Evolutionary conservation across 2,888 invertebrate genomes (phyloP).

Genomic region (Rotaria macrura): DNA sequence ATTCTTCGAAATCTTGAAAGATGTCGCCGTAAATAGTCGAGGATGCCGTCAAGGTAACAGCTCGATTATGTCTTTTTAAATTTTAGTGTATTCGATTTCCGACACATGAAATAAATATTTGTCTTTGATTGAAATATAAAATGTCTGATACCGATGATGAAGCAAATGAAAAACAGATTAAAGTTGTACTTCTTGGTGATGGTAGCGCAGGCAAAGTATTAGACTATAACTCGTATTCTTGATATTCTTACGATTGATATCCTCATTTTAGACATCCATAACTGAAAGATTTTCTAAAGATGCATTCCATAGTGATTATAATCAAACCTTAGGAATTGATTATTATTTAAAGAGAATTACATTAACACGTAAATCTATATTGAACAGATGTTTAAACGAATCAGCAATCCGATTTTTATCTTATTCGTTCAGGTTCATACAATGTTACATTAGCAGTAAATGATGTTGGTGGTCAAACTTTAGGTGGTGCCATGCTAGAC

Average conservation of each 20-base stretch:
- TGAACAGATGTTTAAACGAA: not conserved
- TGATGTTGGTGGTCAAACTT: conserved; percentile 70
- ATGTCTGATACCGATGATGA: conserved; percentile 65
- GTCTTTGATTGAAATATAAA: too few relatives aligned
- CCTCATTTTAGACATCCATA: conserved; percentile 57
- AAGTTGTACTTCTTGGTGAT: conserved; percentile 70
- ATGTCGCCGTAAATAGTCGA: not conserved
- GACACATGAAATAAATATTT: too few relatives aligned
- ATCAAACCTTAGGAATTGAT: conserved; percentile 63
- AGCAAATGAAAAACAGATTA: conserved; percentile 58
- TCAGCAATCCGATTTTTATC: not conserved
- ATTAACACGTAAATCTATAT: conserved; percentile 52
- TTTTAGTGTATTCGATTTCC: too few relatives aligned
- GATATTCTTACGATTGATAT: too few relatives aligned
- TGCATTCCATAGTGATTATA: conserved; percentile 56
- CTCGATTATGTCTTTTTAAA: not conserved
- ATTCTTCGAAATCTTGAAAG: not conserved
- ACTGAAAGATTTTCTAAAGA: conserved; percentile 61
- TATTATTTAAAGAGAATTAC: conserved; percentile 61
- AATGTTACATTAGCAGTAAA: conserved; percentile 66
- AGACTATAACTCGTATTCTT: not conserved
- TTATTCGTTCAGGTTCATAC: conserved; percentile 43
- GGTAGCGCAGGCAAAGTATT: conserved; percentile 70
- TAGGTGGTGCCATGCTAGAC: conserved; percentile 66
- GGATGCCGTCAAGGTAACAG: not conserved